A percentile compares a stretch with the other conserved stretches of the same genome.
These are phyloP conservation scores for Neomonachus schauinslandi DNA, from an alignment of 2,113 vertebrate species.

Conservation along the genomic window DNA sequence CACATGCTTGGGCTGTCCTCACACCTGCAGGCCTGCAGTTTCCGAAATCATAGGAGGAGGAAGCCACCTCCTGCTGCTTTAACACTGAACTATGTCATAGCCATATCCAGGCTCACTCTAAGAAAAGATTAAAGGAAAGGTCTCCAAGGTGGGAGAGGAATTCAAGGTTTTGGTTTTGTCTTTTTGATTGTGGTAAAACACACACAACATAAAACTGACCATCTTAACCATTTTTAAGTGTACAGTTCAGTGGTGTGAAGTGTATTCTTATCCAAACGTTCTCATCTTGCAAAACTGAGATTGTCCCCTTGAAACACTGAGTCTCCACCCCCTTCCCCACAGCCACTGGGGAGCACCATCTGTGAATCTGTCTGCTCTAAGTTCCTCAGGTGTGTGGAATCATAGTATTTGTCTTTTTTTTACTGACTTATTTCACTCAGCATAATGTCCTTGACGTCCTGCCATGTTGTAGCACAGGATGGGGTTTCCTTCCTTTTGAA, in stretches of 20 bases:
- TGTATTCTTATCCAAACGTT: accelerated
- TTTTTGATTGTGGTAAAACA: background rate
- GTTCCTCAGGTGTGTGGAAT: accelerated
- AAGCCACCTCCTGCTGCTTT: background rate
- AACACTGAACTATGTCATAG: background rate
- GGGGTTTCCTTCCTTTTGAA: no score
- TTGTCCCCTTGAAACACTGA: background rate
- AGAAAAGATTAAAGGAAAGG: background rate
- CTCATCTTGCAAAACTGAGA: background rate
- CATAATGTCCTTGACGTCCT: accelerated
- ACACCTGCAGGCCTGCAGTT: background rate
- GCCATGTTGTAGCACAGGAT: accelerated
- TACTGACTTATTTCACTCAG: background rate
- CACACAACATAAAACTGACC: background rate
- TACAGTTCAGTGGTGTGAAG: accelerated
- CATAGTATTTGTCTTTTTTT: accelerated
- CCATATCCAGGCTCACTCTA: background rate
- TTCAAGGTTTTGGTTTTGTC: background rate
- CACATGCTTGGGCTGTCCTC: accelerated
- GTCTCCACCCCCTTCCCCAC: accelerated
- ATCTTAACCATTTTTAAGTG: background rate
- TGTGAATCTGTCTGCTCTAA: accelerated
- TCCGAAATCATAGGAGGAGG: no score
- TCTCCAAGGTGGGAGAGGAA: background rate
- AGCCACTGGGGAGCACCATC: background rate